Evolutionary conservation across 2,113 vertebrate genomes (phyloP).

Genomic region (Hyperoodon ampullatus): DNA sequence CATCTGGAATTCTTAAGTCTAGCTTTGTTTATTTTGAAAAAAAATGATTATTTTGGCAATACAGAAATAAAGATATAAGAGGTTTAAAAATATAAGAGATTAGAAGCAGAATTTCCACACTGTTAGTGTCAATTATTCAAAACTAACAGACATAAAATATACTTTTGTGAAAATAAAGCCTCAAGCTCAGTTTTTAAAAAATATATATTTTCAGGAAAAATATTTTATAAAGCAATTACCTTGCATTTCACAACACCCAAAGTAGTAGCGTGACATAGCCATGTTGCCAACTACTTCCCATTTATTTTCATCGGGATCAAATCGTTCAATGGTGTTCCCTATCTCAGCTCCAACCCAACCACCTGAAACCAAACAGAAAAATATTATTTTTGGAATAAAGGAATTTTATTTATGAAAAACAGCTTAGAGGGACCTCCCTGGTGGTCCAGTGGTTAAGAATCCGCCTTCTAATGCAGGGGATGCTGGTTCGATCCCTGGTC

Average conservation of each 20-base stretch:
- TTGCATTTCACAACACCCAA: constrained; percentile 98
- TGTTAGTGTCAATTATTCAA: neutral
- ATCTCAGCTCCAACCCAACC: constrained; percentile 98
- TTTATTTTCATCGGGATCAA: constrained; percentile 95
- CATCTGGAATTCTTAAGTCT: constrained; percentile 45
- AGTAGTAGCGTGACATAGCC: constrained; percentile 95
- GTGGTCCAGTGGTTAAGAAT: too few species aligned
- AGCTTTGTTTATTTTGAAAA: constrained; percentile 12
- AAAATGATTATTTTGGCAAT: constrained; percentile 46
- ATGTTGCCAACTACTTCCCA: constrained; percentile 97
- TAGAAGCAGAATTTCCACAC: constrained; percentile 22
- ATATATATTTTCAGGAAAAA: constrained; percentile 31
- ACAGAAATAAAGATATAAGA: constrained; percentile 25
- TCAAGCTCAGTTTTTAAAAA: constrained; percentile 11
- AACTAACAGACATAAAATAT: constrained; percentile 44
- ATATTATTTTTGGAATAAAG: constrained; percentile 42
- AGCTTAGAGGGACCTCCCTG: neutral
- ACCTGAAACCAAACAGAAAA: constrained; percentile 85
- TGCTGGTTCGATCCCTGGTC: too few species aligned
- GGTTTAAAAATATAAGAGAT: neutral
- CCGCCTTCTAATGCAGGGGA: too few species aligned
- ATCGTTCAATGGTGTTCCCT: constrained; percentile 97
- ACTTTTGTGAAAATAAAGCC: constrained; percentile 37
- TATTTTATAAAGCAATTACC: constrained; percentile 84
- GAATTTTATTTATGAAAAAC: constrained; percentile 42